Conservation (phyloP, 2,888 invertebrate genomes). For the Monoplex corrugatus region DNA sequence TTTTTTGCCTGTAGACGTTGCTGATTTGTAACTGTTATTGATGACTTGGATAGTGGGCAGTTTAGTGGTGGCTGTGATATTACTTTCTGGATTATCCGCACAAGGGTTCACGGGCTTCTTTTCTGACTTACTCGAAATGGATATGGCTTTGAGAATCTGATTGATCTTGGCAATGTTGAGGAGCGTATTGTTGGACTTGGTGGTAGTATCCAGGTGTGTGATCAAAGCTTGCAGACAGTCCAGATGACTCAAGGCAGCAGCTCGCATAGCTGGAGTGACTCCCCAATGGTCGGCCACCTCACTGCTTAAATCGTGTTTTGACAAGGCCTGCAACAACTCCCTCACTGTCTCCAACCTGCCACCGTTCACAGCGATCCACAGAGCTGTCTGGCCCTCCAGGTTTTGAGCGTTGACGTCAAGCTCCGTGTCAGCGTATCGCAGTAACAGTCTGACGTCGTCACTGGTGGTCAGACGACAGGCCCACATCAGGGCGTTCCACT, state of each 20-base stretch:
- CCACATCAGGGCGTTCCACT: slow-evolving; percentile 44
- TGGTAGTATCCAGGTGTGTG: background rate
- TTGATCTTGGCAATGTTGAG: slow-evolving; percentile 31
- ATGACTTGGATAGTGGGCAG: slow-evolving; percentile 15
- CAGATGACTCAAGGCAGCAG: background rate
- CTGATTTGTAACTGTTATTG: background rate
- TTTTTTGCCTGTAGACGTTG: background rate
- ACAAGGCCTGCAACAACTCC: background rate
- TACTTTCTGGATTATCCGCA: background rate
- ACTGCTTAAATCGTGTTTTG: background rate
- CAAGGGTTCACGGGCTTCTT: background rate
- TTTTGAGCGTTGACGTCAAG: slow-evolving; percentile 31
- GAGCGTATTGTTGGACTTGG: background rate
- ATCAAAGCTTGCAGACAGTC: slow-evolving; percentile 15
- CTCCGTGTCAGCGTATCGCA: slow-evolving; percentile 18
- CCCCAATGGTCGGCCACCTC: slow-evolving; percentile 33
- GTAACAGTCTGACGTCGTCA: background rate
- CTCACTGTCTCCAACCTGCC: slow-evolving; percentile 1
- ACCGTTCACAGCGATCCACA: slow-evolving; percentile 32
- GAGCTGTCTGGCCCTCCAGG: slow-evolving; percentile 28
- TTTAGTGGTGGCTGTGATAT: background rate
- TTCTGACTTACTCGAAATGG: background rate
- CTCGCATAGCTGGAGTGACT: slow-evolving; percentile 38
- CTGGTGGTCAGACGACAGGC: background rate
- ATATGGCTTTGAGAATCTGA: background rate